Evolutionary conservation across 2,888 invertebrate genomes (phyloP), one percentile per base, ranked within the genome.

Genomic region (Xanthorhoe designata): DNA sequence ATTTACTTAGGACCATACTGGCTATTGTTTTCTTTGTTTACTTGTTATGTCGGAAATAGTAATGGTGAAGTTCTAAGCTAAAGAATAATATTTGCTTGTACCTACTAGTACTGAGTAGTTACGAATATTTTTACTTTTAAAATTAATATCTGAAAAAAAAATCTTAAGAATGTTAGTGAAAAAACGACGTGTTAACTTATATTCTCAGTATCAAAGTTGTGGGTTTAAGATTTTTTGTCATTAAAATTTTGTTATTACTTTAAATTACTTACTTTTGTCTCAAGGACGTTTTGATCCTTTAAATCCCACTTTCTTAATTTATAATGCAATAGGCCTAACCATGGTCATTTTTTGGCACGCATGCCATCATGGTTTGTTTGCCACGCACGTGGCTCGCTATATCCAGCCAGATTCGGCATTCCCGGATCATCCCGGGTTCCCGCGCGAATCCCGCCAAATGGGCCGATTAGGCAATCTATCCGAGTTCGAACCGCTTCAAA

Each of bases 381-480:
- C 78, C 76, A 84, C 85, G 79, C 58, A 74, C 77, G 79, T 69
- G 79, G 79, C 81, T 84, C 85, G 81, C 85, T 81, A 83, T 79
- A 83, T 83, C 74, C 82, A 82, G 84, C 74, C 82, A 82, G 84
- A 87, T 88, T 83, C 85, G 81, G 83, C 83, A 84, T 87, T 83
- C 82, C 77, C 77, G 78, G 74, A 75, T 85, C 81, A 84, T 81
- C 82, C 81, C 78, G 76, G 76, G 75, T 80, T 83, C 84, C 69
- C 69, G 75, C 75, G 81, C 73, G 78, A 78, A 83, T 83, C 85
- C 82, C 81, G 82, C 83, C 77, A 87, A 87, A 87, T 86, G 86
- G 87, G 81, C 77, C 84, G 87, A 88, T 89, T 89, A 89, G 84
- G 82, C 83, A 80, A 84, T 85, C 78, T 80, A 84, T 81, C 83